Conservation (phyloP, 2,113 vertebrate species). For the Pitta sordida region DNA sequence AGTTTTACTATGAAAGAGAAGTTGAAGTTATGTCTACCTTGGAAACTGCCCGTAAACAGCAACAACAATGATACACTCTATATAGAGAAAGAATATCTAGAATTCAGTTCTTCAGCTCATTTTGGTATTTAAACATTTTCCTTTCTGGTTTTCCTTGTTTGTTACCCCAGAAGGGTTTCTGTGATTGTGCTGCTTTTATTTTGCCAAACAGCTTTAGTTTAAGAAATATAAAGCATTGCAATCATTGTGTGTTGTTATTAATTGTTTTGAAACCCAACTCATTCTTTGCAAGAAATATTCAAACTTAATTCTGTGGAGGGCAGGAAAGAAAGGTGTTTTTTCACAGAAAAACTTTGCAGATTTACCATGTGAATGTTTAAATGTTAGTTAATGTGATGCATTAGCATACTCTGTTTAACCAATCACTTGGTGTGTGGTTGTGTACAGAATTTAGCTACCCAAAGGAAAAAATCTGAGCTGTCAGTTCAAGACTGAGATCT, state of each 20-base stretch:
- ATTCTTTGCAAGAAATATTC: neutral
- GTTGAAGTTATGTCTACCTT: neutral
- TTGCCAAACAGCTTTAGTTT: neutral
- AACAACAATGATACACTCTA: neutral
- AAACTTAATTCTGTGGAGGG: neutral
- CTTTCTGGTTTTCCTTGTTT: neutral
- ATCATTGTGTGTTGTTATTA: neutral
- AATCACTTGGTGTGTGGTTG: neutral
- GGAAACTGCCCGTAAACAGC: neutral
- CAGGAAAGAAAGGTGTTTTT: neutral
- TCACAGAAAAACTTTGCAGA: neutral
- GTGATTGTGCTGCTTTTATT: neutral
- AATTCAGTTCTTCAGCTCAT: neutral
- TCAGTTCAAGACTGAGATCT: neutral
- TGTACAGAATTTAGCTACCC: neutral
- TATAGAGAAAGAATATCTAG: neutral
- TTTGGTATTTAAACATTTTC: neutral
- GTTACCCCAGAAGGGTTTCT: neutral
- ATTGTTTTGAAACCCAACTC: neutral
- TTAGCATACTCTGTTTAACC: neutral
- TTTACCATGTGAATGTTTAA: neutral
- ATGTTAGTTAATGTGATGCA: neutral
- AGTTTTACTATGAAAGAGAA: neutral
- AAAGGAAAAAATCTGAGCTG: neutral
- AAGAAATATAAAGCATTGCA: neutral